Evolutionary conservation across 2,888 invertebrate genomes (phyloP), one percentile per base, ranked within the genome.

Genomic region (Drosophila borborema): DNA sequence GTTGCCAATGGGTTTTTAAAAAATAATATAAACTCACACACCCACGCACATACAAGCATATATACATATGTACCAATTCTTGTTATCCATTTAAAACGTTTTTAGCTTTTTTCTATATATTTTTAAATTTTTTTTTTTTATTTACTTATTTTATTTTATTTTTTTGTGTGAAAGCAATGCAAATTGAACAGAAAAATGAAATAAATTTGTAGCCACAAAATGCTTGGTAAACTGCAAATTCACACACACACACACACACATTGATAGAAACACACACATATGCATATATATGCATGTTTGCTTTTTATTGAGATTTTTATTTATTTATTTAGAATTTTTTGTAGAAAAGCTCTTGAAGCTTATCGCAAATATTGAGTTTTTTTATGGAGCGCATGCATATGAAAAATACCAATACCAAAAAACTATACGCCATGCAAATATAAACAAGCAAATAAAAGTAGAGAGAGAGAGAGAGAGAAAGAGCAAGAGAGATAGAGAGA

Each of bases 221-320:
- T 72, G 76, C 72, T 85, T 61, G 75, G 64, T 72, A 87, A 89
- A 84, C 87, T 75, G 74, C 60, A 66, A 64, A 72, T 69, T 64
- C 66, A 20, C 36, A 41, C 23, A 67, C 58, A 20, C 20, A 20
- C 20, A 20, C 20, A 63, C 9, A 60, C 23, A 20, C 18, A 48
- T 6, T 48, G 10, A 60, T 40, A 54, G 41, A 60, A 23, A 23
- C 4, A 46, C 18, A 60, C 16, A 64, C 34, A 62, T n/a, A 51
- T 10, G 6, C 45, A 31, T 20, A 6, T n/a, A n/a, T 64, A 51
- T 38, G 66, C 40, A 43, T 43, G 64, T 66, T 59, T 75, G 41
- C 18, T 72, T 73, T 66, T 58, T 63, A 20, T 48, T 40, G 41
- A 20, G 68, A 63, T 66, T 72, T 67, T 48, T 54, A 58, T 69